phyloP scores from a whole-genome alignment of 2,113 vertebrate species.

The western clawed frog (Xenopus tropicalis) region DNA sequence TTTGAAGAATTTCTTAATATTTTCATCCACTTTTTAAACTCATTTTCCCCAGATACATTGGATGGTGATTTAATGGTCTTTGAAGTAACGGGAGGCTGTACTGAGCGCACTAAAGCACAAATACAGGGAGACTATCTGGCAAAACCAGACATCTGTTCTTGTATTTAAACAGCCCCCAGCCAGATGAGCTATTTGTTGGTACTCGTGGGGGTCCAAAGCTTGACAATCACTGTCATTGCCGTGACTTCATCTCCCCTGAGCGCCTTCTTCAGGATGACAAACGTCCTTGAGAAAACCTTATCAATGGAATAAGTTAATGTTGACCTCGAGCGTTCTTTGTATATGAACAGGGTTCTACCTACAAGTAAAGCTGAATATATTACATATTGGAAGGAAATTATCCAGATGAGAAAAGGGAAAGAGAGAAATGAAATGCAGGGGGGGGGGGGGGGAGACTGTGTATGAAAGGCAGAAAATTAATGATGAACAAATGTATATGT shows the following conservation, averaged over 20 bases:
- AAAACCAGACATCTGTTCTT: slow-evolving; percentile 13
- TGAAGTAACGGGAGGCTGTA: background rate
- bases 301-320: slow-evolving; percentile 27
- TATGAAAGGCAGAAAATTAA: too few relatives aligned
- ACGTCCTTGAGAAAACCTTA: slow-evolving; percentile 27
- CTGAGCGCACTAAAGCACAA: too few relatives aligned
- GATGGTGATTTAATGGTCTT: background rate
- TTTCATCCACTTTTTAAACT: background rate
- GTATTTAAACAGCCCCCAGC: background rate
- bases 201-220: background rate
- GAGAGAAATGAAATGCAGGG: too few relatives aligned
- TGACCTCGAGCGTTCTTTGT: background rate
- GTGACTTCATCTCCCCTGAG: slow-evolving; percentile 16
- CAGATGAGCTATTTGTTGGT: background rate
- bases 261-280: slow-evolving; percentile 21
- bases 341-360: too few relatives aligned
- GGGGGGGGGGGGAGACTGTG: too few relatives aligned
- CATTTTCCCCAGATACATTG: too few relatives aligned
- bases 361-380: too few relatives aligned
- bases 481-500: too few relatives aligned
- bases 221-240: slow-evolving; percentile 11
- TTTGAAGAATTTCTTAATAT: too few relatives aligned
- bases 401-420: too few relatives aligned
- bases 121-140: background rate
- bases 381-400: too few relatives aligned